Evolutionary conservation across 2,888 invertebrate species (phyloP).

Genomic region (Hypolimnas misippus): DNA sequence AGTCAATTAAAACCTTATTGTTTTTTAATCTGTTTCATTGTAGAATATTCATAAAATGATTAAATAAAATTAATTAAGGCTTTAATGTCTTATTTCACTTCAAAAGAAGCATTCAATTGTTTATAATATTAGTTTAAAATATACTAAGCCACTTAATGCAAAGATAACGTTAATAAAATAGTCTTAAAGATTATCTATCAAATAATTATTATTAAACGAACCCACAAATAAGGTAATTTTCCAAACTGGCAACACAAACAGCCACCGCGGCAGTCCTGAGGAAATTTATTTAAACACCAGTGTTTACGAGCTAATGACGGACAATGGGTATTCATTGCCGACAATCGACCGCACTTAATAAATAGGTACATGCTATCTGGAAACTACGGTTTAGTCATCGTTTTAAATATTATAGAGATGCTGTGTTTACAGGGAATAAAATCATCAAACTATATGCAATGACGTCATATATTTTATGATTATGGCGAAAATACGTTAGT

Average conservation of each 20-base stretch:
- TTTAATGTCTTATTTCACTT: too few relatives aligned
- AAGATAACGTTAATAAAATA: too few relatives aligned
- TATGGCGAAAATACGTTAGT: too few relatives aligned
- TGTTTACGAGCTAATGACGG: conserved; percentile 66
- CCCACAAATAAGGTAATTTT: conserved; percentile 18
- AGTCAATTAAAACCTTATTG: too few relatives aligned
- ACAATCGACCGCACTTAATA: conserved; percentile 41
- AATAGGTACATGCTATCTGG: conserved; percentile 37
- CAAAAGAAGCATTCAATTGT: too few relatives aligned
- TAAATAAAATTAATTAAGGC: too few relatives aligned
- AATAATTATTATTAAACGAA: neutral
- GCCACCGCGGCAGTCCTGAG: conserved; percentile 52
- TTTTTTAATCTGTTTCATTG: too few relatives aligned
- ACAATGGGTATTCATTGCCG: conserved; percentile 50
- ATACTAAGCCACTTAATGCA: too few relatives aligned
- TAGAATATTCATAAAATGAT: too few relatives aligned
- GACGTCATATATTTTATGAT: neutral
- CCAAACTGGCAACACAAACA: conserved; percentile 51
- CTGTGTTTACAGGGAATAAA: neutral
- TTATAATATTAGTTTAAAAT: too few relatives aligned
- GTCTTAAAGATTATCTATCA: too few relatives aligned
- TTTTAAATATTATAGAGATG: conserved; percentile 27
- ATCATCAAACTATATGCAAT: neutral
- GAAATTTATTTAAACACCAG: conserved; percentile 70
- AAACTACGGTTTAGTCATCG: conserved; percentile 51